A percentile compares a stretch with the other conserved stretches of the same genome.
phyloP scores from a whole-genome alignment of 2,797 vertebrate species.

The Dipus sagitta region DNA sequence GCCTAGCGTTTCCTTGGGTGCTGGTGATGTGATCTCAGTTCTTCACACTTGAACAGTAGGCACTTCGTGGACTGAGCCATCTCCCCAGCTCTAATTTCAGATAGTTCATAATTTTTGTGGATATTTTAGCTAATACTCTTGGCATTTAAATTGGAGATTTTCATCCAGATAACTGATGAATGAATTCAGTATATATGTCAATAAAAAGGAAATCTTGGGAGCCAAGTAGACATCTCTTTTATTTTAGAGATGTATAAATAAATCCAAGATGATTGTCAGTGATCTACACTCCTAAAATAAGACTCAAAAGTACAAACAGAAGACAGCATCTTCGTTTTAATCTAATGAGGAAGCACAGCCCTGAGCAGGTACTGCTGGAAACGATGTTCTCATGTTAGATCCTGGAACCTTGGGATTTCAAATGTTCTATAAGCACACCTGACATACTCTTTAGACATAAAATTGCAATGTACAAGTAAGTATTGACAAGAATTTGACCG shows the following conservation, averaged over 20 bases:
- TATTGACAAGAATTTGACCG: not conserved
- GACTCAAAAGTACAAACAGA: conserved; percentile 22
- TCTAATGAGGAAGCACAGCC: not conserved
- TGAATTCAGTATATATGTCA: not conserved
- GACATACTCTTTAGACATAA: conserved; percentile 5
- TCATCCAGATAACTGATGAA: not conserved
- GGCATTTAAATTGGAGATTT: not conserved
- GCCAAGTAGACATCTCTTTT: not conserved
- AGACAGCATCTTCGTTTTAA: not conserved
- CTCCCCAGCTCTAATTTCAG: not conserved
- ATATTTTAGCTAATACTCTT: conserved; percentile 5
- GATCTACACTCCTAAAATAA: conserved; percentile 54
- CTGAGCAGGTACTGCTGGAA: not conserved
- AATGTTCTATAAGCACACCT: not conserved
- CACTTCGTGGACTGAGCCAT: no score
- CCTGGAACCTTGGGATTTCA: not conserved
- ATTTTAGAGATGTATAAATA: conserved; percentile 12
- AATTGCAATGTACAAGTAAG: conserved; percentile 4
- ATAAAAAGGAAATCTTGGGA: not conserved
- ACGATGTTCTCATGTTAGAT: conserved; percentile 12
- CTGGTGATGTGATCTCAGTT: no score
- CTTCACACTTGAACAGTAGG: no score
- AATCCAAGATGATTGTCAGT: not conserved
- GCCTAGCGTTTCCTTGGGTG: no score
- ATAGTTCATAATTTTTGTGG: not conserved